Conservation (phyloP, 2,797 vertebrate genomes). For the Clarias fuscus region DNA sequence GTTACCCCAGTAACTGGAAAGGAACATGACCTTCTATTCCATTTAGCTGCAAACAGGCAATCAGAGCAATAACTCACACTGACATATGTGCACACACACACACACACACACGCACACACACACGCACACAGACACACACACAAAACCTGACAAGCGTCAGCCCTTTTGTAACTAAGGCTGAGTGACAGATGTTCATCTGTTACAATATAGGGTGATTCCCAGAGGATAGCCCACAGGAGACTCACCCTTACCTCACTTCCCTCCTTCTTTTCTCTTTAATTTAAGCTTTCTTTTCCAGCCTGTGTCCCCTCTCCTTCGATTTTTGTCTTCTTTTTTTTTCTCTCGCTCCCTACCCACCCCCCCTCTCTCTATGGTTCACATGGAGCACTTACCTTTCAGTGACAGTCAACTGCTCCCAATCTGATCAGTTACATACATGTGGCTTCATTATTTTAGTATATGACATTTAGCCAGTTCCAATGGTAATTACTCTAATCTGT, state of each 20-base stretch:
- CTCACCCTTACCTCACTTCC: not conserved
- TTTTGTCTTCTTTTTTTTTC: not conserved
- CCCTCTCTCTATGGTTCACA: not conserved
- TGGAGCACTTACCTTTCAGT: constrained; percentile 43
- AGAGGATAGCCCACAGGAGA: constrained; percentile 34
- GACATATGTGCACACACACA: not conserved
- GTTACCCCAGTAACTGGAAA: not conserved
- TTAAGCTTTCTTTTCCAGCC: not conserved
- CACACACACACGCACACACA: constrained; percentile 2
- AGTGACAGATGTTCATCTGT: constrained; percentile 51
- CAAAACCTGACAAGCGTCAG: not conserved
- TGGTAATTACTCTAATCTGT: not conserved
- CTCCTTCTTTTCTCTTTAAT: not conserved
- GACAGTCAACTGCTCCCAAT: constrained; percentile 32
- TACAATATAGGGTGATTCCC: constrained; percentile 37
- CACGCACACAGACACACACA: not conserved
- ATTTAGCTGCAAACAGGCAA: constrained; percentile 24
- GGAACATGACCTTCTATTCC: not conserved
- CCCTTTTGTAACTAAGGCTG: constrained; percentile 34
- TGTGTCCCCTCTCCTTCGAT: not conserved
- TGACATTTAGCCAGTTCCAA: constrained; percentile 28
- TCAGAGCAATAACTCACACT: constrained; percentile 13
- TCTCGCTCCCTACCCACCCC: not conserved
- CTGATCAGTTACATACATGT: constrained; percentile 25
- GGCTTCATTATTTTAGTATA: constrained; percentile 16